These are phyloP conservation scores for Julus scanicus DNA, from an alignment of 2,888 invertebrate species.

Conservation along the genomic window DNA sequence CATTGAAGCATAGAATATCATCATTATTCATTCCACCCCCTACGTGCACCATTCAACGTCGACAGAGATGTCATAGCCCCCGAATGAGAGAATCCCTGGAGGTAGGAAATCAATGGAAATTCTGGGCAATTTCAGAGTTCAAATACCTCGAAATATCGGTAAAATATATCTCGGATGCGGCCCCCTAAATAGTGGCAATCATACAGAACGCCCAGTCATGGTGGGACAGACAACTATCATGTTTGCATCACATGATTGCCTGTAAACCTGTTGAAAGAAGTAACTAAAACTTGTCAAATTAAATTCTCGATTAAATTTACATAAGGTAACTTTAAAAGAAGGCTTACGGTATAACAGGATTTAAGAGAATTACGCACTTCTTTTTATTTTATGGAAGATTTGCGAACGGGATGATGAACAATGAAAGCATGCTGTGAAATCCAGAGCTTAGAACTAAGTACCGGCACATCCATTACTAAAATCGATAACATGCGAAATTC, in stretches of 20 bases:
- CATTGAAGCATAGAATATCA: not conserved
- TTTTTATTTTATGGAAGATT: too few relatives aligned
- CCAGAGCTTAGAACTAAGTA: not conserved
- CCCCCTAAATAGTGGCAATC: slow-evolving; percentile 1
- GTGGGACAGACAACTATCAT: too few relatives aligned
- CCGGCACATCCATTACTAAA: not conserved
- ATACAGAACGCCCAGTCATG: not conserved
- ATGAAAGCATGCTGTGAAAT: too few relatives aligned
- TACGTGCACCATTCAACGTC: not conserved
- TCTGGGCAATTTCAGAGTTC: not conserved
- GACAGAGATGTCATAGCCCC: not conserved
- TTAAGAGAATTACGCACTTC: too few relatives aligned
- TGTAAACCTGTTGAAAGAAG: too few relatives aligned
- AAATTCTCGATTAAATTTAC: too few relatives aligned
- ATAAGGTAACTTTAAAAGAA: too few relatives aligned
- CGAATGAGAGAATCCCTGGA: not conserved
- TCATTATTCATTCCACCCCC: not conserved
- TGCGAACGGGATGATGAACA: too few relatives aligned
- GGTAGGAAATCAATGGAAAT: not conserved
- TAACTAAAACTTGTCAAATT: too few relatives aligned
- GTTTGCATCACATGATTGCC: too few relatives aligned
- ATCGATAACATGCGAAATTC: not conserved
- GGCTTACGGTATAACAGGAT: too few relatives aligned
- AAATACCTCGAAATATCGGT: not conserved
- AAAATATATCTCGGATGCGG: not conserved